Evolutionary conservation across 2,797 vertebrate genomes (phyloP).

Genomic region (Myotis planiceps): DNA sequence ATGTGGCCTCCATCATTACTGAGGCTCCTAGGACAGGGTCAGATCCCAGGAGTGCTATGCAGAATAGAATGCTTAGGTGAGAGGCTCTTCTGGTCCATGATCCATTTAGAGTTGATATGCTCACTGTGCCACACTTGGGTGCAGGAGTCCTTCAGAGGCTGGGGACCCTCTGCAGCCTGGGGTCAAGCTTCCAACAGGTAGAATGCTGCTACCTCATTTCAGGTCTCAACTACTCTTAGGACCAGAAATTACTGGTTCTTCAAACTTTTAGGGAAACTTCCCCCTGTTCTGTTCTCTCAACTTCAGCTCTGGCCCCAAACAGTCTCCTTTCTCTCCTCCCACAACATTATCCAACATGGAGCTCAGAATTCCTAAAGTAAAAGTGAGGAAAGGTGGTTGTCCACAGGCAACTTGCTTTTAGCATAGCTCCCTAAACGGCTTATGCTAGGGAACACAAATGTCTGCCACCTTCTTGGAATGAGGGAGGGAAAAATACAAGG

Average conservation of each 20-base stretch:
- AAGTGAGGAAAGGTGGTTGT: not conserved
- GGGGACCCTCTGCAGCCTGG: not conserved
- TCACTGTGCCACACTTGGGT: not conserved
- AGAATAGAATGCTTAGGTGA: not conserved
- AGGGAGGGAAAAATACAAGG: not conserved
- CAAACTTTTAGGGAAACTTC: not conserved
- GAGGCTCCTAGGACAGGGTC: not conserved
- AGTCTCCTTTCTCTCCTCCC: not conserved
- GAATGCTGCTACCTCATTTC: not conserved
- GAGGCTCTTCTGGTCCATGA: not conserved
- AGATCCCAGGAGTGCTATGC: not conserved
- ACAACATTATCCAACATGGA: not conserved
- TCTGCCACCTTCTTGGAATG: not conserved
- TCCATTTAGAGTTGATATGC: not conserved
- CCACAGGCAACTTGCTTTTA: not conserved
- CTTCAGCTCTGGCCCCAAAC: not conserved
- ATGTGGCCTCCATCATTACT: not conserved
- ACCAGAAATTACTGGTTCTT: not conserved
- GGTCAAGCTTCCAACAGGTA: not conserved
- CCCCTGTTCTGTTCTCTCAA: not conserved
- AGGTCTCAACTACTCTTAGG: not conserved
- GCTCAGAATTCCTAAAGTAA: not conserved
- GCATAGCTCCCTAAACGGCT: not conserved
- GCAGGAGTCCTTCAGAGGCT: not conserved
- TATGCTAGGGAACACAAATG: not conserved